Conservation (phyloP, 1,140 invertebrate species). For the Drosophila saltans region DNA sequence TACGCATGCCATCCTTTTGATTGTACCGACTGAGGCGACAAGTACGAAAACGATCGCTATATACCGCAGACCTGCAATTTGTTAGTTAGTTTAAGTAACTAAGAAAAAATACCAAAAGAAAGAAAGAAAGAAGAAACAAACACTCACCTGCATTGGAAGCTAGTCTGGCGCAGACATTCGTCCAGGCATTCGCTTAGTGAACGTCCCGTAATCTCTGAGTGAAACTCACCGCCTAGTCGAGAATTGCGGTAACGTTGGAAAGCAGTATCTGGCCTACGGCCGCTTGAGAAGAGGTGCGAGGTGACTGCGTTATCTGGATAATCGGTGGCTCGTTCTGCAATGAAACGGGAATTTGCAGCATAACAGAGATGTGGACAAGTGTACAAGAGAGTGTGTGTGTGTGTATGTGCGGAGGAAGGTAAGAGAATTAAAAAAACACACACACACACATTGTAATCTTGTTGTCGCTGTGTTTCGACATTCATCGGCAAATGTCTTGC, state of each 20-base stretch:
- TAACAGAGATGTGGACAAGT: constrained; percentile 33
- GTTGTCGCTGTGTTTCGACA: constrained; percentile 55
- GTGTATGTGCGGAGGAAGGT: constrained; percentile 20
- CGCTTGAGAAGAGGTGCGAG: constrained; percentile 91
- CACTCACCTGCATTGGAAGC: constrained; percentile 89
- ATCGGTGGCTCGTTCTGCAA: constrained; percentile 89
- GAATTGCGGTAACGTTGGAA: constrained; percentile 94
- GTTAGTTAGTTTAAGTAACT: constrained; percentile 47
- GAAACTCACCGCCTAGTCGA: constrained; percentile 92
- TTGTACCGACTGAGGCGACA: constrained; percentile 94
- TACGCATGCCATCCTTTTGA: constrained; percentile 93
- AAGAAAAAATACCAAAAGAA: constrained; percentile 23
- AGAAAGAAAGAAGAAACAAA: background rate
- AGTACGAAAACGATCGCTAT: constrained; percentile 91
- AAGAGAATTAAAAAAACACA: constrained; percentile 2
- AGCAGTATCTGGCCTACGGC: constrained; percentile 92
- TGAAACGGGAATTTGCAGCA: constrained; percentile 69
- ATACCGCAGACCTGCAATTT: constrained; percentile 89
- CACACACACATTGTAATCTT: constrained; percentile 41
- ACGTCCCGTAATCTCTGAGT: constrained; percentile 93
- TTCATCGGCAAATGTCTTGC: constrained; percentile 15
- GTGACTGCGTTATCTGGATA: constrained; percentile 92
- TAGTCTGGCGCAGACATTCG: constrained; percentile 93
- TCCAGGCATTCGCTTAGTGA: constrained; percentile 94
- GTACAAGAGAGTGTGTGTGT: background rate